These are phyloP conservation scores for Tetragonula clypearis DNA, from an alignment of 1,140 invertebrate genomes.

Conservation along the genomic window DNA sequence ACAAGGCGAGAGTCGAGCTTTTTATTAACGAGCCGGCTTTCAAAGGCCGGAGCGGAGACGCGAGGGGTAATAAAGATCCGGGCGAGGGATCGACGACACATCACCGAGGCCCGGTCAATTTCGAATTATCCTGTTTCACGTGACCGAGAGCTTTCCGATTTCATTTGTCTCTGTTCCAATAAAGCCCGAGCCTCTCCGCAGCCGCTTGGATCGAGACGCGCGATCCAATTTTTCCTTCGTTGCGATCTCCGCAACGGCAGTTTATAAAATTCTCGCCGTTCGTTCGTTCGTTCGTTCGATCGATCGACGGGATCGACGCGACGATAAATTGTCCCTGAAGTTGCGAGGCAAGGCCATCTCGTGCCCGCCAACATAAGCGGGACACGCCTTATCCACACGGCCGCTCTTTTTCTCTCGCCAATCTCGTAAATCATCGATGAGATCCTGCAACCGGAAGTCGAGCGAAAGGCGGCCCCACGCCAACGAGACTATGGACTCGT, in stretches of 20 bases:
- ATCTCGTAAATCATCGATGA: slow-evolving; percentile 71
- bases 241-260: neutral
- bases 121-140: slow-evolving; percentile 57
- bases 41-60: neutral
- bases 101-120: slow-evolving; percentile 18
- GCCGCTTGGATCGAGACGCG: neutral
- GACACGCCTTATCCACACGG: neutral
- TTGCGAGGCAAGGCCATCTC: neutral
- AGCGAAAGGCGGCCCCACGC: slow-evolving; percentile 38
- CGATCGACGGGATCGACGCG: slow-evolving; percentile 26
- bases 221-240: slow-evolving; percentile 42
- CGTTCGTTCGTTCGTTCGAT: neutral
- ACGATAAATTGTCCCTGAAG: slow-evolving; percentile 53
- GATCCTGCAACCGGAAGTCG: slow-evolving; percentile 59
- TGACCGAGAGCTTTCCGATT: slow-evolving; percentile 46
- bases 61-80: slow-evolving; percentile 23
- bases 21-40: slow-evolving; percentile 6
- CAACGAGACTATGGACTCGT: slow-evolving; percentile 54
- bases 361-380: neutral
- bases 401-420: slow-evolving; percentile 17
- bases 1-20: neutral
- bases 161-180: slow-evolving; percentile 56
- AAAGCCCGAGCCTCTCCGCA: neutral
- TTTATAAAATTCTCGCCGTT: slow-evolving; percentile 61
- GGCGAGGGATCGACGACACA: neutral